phyloP scores from a whole-genome alignment of 2,113 vertebrate genomes.

The Chloebia gouldiae region DNA sequence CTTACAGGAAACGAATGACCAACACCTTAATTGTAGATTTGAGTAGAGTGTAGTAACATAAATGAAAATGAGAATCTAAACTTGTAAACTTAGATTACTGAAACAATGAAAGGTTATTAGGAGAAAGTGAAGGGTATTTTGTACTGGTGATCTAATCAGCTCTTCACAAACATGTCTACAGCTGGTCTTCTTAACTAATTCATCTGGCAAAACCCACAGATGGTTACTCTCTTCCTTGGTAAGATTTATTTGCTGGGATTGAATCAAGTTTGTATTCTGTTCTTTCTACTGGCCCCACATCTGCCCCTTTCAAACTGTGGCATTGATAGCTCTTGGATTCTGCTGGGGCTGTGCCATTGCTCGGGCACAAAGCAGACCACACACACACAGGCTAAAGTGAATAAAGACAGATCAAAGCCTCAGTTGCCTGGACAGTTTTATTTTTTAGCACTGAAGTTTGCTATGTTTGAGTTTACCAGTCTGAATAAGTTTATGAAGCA shows the following conservation, averaged over 20 bases:
- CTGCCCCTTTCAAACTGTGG: not conserved
- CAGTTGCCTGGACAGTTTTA: rapidly evolving
- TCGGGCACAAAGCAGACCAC: not conserved
- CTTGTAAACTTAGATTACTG: not conserved
- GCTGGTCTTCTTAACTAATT: not conserved
- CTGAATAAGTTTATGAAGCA: not conserved
- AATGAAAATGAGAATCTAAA: not conserved
- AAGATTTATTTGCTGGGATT: not conserved
- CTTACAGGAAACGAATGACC: not conserved
- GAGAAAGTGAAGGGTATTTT: not conserved
- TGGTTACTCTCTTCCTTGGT: not conserved
- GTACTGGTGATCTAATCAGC: not conserved
- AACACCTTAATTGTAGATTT: not conserved
- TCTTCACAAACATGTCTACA: not conserved
- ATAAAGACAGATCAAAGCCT: not conserved
- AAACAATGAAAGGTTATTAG: not conserved
- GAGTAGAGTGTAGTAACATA: not conserved
- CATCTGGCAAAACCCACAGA: not conserved
- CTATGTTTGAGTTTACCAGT: not conserved
- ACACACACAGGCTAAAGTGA: not conserved
- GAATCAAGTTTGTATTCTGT: not conserved
- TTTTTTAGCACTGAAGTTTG: not conserved
- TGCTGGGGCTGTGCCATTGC: not conserved
- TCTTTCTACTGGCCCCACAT: not conserved
- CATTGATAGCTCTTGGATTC: not conserved